Evolutionary conservation across 2,797 vertebrate species (phyloP).

Genomic region (Acipenser ruthenus): DNA sequence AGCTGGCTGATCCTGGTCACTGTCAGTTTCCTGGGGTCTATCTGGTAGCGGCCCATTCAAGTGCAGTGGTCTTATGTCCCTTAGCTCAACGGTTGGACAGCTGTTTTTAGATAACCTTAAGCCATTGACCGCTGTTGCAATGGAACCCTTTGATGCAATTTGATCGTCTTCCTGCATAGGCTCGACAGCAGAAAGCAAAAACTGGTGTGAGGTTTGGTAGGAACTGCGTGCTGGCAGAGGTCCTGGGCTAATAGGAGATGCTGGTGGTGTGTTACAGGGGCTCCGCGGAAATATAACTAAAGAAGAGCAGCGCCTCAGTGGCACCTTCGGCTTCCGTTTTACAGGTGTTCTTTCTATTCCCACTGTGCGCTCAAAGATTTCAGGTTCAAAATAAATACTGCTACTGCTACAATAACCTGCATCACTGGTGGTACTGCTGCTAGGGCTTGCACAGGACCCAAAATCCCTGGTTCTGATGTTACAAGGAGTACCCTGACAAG

Average conservation of each 20-base stretch:
- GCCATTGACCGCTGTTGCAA: slow-evolving; percentile 65
- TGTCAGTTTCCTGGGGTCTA: slow-evolving; percentile 38
- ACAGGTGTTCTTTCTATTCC: slow-evolving; percentile 43
- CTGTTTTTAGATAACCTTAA: slow-evolving; percentile 64
- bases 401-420: slow-evolving; percentile 61
- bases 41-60: slow-evolving; percentile 56
- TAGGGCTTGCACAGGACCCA: slow-evolving; percentile 39
- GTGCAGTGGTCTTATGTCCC: slow-evolving; percentile 68
- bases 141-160: slow-evolving; percentile 56
- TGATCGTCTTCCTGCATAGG: slow-evolving; percentile 50
- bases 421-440: slow-evolving; percentile 59
- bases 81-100: slow-evolving; percentile 49
- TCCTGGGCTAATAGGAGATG: slow-evolving; percentile 67
- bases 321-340: slow-evolving; percentile 59
- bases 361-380: slow-evolving; percentile 51
- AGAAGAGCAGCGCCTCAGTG: slow-evolving; percentile 84
- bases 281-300: slow-evolving; percentile 88
- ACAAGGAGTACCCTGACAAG: slow-evolving; percentile 42
- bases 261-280: slow-evolving; percentile 77
- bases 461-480: slow-evolving; percentile 31
- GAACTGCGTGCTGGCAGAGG: slow-evolving; percentile 44
- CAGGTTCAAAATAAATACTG: slow-evolving; percentile 70
- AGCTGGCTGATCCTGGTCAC: slow-evolving; percentile 34
- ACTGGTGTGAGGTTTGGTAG: slow-evolving; percentile 65
- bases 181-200: slow-evolving; percentile 60